These are phyloP conservation scores for Lethrus apterus DNA, from an alignment of 1,140 invertebrate species.

Conservation along the genomic window DNA sequence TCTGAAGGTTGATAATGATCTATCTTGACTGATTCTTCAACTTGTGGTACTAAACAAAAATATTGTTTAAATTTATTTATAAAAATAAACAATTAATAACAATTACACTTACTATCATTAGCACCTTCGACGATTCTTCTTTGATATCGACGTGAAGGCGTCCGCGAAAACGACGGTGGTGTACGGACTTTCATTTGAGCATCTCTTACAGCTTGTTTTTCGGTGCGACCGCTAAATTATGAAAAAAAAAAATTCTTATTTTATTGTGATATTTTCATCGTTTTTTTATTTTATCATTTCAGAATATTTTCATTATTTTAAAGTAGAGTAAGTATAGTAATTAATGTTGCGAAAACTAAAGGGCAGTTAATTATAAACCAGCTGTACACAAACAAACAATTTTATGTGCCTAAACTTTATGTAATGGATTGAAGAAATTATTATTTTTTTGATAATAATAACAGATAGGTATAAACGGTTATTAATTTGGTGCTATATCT, in stretches of 20 bases:
- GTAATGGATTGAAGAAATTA: too few relatives aligned
- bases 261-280: too few relatives aligned
- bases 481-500: too few relatives aligned
- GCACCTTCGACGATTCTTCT: slow-evolving; percentile 64
- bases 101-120: slow-evolving; percentile 32
- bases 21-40: slow-evolving; percentile 49
- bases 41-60: slow-evolving; percentile 45
- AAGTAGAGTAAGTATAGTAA: too few relatives aligned
- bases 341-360: too few relatives aligned
- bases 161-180: slow-evolving; percentile 77
- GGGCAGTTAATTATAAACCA: too few relatives aligned
- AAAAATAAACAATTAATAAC: slow-evolving; percentile 32
- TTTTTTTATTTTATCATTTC: too few relatives aligned
- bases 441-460: too few relatives aligned
- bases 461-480: too few relatives aligned
- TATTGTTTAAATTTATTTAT: neutral
- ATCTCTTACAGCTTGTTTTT: slow-evolving; percentile 56
- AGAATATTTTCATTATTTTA: neutral
- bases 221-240: slow-evolving; percentile 55
- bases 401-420: too few relatives aligned
- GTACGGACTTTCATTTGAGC: slow-evolving; percentile 53
- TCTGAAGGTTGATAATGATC: slow-evolving; percentile 45
- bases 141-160: slow-evolving; percentile 80
- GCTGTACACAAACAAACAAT: too few relatives aligned
- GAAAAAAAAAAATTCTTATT: too few relatives aligned